phyloP scores from a whole-genome alignment of 2,113 vertebrate species.

The Muntiacus muntjak region DNA sequence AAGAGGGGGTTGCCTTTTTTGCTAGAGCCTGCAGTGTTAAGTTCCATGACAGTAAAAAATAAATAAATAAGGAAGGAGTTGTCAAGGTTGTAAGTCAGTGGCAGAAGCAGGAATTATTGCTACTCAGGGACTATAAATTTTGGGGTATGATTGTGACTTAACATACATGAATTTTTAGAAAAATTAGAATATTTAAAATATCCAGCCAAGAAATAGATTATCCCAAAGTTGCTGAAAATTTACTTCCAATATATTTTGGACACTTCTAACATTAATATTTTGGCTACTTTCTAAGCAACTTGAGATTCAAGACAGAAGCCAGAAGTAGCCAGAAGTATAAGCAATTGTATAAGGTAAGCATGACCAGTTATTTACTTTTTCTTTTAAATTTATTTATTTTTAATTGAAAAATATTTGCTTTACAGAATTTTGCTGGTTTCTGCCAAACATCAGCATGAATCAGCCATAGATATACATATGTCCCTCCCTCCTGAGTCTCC shows the following conservation, averaged over 20 bases:
- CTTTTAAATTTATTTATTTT: not conserved
- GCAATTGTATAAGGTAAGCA: not conserved
- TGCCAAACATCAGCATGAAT: not conserved
- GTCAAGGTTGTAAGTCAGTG: slow-evolving; percentile 49
- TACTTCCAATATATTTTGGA: slow-evolving; percentile 16
- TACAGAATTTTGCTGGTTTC: not conserved
- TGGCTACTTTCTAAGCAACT: not conserved
- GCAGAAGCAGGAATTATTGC: slow-evolving; percentile 48
- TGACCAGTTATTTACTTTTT: not conserved
- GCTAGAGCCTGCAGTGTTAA: slow-evolving; percentile 17
- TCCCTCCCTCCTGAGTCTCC: not conserved
- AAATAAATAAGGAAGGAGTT: not conserved
- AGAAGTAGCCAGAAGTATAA: not conserved
- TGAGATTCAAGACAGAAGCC: not conserved
- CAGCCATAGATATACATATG: not conserved
- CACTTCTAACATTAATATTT: not conserved
- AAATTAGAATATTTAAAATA: slow-evolving; percentile 64
- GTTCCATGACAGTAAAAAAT: slow-evolving; percentile 43
- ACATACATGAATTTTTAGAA: slow-evolving; percentile 58
- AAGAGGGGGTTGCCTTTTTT: not conserved
- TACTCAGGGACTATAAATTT: slow-evolving; percentile 58
- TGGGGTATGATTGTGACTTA: slow-evolving; percentile 51
- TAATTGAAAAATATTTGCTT: not conserved
- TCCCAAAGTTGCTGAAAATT: slow-evolving; percentile 40
- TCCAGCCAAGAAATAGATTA: not conserved